Percentiles rank a stretch among this genome's conserved stretches.
These are phyloP conservation scores for Naja naja DNA, from an alignment of 2,113 vertebrate genomes.

Conservation along the genomic window DNA sequence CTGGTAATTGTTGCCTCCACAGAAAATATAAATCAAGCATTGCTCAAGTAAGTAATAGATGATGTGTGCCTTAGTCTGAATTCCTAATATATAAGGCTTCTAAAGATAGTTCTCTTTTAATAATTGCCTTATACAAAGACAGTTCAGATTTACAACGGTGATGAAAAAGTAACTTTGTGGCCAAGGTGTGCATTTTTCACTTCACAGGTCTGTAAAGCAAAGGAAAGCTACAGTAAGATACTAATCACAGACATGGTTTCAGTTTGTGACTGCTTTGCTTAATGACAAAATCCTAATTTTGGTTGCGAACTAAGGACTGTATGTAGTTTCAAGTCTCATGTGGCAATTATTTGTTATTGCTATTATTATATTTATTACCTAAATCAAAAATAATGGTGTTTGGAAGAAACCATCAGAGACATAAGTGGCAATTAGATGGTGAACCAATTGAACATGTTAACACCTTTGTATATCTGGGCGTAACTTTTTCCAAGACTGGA, in stretches of 20 bases:
- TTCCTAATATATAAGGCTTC: not conserved
- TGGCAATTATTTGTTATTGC: not conserved
- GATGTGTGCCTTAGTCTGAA: not conserved
- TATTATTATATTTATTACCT: not conserved
- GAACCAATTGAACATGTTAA: too few relatives aligned
- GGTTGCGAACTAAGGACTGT: not conserved
- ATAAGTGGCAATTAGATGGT: too few relatives aligned
- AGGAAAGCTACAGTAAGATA: not conserved
- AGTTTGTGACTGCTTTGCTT: not conserved
- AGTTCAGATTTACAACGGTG: not conserved
- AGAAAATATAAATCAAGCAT: conserved; percentile 6
- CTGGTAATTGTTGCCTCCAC: conserved; percentile 28
- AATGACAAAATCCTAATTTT: not conserved
- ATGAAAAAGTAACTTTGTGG: not conserved
- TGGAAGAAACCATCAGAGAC: too few relatives aligned
- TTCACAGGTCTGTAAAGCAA: not conserved
- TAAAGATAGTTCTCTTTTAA: not conserved
- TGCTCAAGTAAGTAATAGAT: not conserved
- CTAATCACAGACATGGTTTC: not conserved
- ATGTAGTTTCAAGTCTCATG: not conserved
- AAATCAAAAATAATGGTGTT: too few relatives aligned
- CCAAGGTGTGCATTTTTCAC: not conserved
- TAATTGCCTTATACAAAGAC: not conserved
- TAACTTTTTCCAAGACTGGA: too few relatives aligned
- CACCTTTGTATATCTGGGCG: too few relatives aligned